Base-by-base conservation (phyloP, 1,140 invertebrate genomes). In the Cydia amplana region DNA sequence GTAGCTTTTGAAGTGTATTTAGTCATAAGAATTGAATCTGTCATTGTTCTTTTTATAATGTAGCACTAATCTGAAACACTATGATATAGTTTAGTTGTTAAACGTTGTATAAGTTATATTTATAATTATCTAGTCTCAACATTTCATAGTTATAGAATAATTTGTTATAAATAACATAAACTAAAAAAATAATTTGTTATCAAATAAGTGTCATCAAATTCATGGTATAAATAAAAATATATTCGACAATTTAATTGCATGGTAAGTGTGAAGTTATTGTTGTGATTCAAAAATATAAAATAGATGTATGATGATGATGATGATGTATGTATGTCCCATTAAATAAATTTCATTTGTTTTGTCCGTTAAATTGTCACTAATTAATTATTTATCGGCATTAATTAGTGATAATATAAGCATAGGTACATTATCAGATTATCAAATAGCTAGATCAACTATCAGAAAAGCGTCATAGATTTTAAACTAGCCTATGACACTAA, bases 41-140 rank as follows among this genome's bases (percentile, higher is more conserved):
- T 36, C 65, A 18, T 70, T 36, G 32, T 70, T 70, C 32, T 36
- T 70, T 70, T 70, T 70, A 32, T 70, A 70, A 70, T 70, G 28
- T 70, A 70, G 65, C 65, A 73, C 72, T 73, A 51, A 51, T 73
- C 43, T 28, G 49, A 73, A 40, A 55, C 43, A 55, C n/a, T 73
- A 73, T 28, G 10, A 46, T 18, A 73, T 73, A 49, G 72, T 49
- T 55, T 73, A 51, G 72, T 55, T 73, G 72, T 55, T 70, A 70
- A 70, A 70, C 16, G 40, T 16, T 49, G 16, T 40, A 77, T 40
- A 64, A 74, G 51, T 60, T 74, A 51, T 72, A 74, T 40, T 67
- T 84, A 82, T 79, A 74, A 83, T 82, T 88, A 87, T 91, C 90
- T 91, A 91, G 90, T 91, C 90, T 88, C 85, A 87, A 86, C 76